Percentiles rank a stretch among this genome's conserved stretches.
Evolutionary conservation across 2,113 vertebrate genomes (phyloP).

Genomic region (Gorsachius goisagi): DNA sequence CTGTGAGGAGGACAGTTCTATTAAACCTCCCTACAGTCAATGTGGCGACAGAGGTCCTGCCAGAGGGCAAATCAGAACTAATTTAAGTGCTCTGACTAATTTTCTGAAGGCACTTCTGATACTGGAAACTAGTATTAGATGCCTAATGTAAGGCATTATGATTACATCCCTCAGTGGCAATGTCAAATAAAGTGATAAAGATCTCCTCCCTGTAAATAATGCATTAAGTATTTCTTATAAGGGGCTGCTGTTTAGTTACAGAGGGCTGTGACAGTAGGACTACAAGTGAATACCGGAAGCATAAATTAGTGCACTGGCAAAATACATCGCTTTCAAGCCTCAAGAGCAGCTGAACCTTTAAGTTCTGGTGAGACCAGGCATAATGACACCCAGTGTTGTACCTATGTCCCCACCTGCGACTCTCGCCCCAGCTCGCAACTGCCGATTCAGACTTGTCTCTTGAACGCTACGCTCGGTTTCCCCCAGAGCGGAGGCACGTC

Average conservation of each 20-base stretch:
- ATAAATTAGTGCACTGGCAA: background rate
- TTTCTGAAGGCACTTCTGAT: background rate
- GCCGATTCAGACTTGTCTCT: background rate
- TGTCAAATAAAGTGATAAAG: background rate
- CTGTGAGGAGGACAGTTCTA: background rate
- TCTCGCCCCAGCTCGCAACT: background rate
- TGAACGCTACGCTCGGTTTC: background rate
- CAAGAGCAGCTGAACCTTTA: background rate
- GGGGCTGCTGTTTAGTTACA: background rate
- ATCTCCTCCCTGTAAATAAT: background rate
- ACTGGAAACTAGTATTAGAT: background rate
- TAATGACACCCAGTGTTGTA: background rate
- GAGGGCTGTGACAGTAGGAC: background rate
- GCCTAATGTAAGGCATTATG: background rate
- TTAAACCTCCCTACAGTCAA: background rate
- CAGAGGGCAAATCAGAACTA: background rate
- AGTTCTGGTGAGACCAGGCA: background rate
- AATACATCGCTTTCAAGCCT: background rate
- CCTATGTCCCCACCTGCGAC: background rate
- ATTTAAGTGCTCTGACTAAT: background rate
- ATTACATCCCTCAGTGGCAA: background rate
- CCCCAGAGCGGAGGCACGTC: background rate
- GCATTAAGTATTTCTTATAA: background rate
- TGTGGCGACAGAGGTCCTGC: background rate
- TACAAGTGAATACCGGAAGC: background rate